Conservation (phyloP, 1,140 invertebrate species). For the Eupeodes corollae region DNA sequence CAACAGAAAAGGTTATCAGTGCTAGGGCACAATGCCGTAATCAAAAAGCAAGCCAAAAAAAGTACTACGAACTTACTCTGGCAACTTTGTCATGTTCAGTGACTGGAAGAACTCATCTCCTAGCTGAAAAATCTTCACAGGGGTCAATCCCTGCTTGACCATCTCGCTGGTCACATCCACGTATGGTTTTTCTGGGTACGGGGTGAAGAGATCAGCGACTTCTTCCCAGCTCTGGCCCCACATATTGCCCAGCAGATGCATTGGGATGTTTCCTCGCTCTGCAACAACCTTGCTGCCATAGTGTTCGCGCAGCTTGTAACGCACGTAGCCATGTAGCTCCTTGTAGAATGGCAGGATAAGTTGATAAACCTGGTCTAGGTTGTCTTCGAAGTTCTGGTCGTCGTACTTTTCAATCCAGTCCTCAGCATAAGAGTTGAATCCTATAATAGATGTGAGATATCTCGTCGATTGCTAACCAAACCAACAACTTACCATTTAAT, state of each 20-base stretch:
- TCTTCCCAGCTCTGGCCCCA: conserved; percentile 71
- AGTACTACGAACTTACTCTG: conserved; percentile 34
- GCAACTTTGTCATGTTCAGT: conserved; percentile 70
- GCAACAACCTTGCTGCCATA: conserved; percentile 37
- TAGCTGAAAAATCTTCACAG: conserved; percentile 39
- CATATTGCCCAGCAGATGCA: conserved; percentile 46
- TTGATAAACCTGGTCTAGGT: conserved; percentile 39
- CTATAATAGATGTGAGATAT: no score
- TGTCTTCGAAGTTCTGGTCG: conserved; percentile 37
- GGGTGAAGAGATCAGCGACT: conserved; percentile 54
- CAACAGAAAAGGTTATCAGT: no score
- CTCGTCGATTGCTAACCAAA: conserved; percentile 30
- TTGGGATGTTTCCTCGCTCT: conserved; percentile 31
- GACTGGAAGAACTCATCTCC: conserved; percentile 80
- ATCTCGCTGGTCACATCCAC: conserved; percentile 48
- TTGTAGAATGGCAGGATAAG: conserved; percentile 48
- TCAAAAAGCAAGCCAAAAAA: conserved; percentile 5
- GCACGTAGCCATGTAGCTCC: conserved; percentile 52
- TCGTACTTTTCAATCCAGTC: conserved; percentile 49
- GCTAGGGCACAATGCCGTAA: no score
- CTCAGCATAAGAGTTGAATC: conserved; percentile 30
- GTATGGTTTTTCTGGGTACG: conserved; percentile 49
- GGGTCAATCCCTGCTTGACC: conserved; percentile 30
- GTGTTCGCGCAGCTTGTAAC: conserved; percentile 41
- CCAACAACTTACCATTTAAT: conserved; percentile 56